Evolutionary conservation across 2,888 invertebrate genomes (phyloP), one percentile per base, ranked within the genome.

Genomic region (Chesias legatella): DNA sequence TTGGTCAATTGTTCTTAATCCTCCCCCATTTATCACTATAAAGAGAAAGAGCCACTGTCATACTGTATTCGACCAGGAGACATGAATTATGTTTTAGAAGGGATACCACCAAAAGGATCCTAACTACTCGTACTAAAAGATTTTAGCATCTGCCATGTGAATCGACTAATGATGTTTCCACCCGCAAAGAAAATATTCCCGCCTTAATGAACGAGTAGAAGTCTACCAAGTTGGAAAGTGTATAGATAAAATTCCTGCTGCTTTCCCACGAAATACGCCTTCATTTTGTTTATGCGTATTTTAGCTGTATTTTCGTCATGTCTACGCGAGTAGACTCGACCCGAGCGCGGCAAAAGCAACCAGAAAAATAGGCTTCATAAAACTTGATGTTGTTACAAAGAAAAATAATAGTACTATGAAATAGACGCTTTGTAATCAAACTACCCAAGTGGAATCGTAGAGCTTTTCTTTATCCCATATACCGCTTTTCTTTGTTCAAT

Each of bases 111-210:
- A 21, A 31, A 31, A 27, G 10, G n/a, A 10, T 7, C 31, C 22
- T 28, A 24, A 36, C 37, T 21, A 22, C 33, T 17, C 30, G 26
- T 22, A 28, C 24, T 17, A 46, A 43, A 43, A 27, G 10, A 24
- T 40, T 39, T 47, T 30, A 11, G n/a, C 13, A 36, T 35, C 33
- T 44, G 21, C 36, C 11, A 41, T 22, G 28, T 40, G 35, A 48
- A 44, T 41, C 44, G 40, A 40, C 47, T 49, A 53, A 57, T 52
- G 37, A 54, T 49, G 48, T 60, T 55, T 51, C 48, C 30, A 36
- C 35, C 22, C 32, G 13, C 35, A 44, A 33, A 49, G 29, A 44
- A 41, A 48, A 45, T 26, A 32, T 43, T 51, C 30, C 44, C 13
- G 35, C 40, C 41, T 43, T 52, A 53, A 57, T 56, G 42, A 59